phyloP scores from a whole-genome alignment of 2,113 vertebrate genomes.

The Typhlomys cinereus region DNA sequence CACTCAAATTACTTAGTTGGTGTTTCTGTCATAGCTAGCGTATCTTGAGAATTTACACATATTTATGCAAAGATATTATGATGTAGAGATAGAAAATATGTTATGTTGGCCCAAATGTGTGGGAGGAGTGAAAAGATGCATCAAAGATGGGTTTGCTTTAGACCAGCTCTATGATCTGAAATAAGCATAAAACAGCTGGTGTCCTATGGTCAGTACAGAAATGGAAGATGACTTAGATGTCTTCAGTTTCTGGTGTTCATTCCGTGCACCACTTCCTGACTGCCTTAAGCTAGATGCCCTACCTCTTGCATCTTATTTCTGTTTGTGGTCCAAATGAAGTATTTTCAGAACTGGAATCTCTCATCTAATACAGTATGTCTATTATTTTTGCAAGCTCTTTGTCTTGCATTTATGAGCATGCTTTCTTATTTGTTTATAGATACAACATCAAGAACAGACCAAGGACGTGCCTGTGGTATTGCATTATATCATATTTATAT shows the following conservation, averaged over 20 bases:
- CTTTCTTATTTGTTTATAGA: constrained; percentile 32
- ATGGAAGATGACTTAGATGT: neutral
- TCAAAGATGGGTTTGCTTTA: neutral
- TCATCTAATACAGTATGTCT: neutral
- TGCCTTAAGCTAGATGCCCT: neutral
- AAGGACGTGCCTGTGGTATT: constrained; percentile 13
- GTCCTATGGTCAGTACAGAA: neutral
- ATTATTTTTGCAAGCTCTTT: neutral
- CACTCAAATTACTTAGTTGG: neutral
- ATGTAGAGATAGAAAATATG: neutral
- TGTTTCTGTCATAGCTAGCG: neutral
- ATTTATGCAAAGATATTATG: neutral
- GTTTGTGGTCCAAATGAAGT: neutral
- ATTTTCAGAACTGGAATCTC: neutral
- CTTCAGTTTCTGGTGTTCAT: neutral
- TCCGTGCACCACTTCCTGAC: neutral
- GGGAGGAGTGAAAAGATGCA: neutral
- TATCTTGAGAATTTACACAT: neutral
- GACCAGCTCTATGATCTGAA: neutral
- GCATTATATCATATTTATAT: constrained; percentile 32
- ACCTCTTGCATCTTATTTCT: neutral
- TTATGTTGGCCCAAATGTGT: neutral
- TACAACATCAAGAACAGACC: constrained; percentile 30
- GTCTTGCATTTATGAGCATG: neutral
- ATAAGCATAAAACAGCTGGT: neutral